These are phyloP conservation scores for Amphipyra berbera DNA, from an alignment of 2,888 invertebrate genomes.

Conservation along the genomic window DNA sequence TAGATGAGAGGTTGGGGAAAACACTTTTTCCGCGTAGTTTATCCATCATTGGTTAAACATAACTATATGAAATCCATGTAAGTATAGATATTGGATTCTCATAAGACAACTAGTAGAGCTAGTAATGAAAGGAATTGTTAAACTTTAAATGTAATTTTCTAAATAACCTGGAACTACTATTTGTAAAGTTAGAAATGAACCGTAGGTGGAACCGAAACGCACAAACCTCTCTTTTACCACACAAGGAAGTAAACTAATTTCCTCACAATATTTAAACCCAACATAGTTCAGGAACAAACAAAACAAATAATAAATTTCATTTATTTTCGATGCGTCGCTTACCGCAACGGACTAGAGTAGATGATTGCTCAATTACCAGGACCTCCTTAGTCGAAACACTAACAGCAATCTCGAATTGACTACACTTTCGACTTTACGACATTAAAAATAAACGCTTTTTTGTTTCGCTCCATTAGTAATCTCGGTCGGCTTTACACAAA, in stretches of 20 bases:
- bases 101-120: too few relatives aligned
- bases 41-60: too few relatives aligned
- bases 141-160: too few relatives aligned
- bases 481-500: slow-evolving; percentile 86
- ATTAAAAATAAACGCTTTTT: slow-evolving; percentile 78
- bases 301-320: slow-evolving; percentile 86
- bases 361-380: slow-evolving; percentile 90
- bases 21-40: not conserved
- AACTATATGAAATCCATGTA: too few relatives aligned
- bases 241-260: slow-evolving; percentile 60
- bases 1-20: slow-evolving; percentile 16
- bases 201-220: too few relatives aligned
- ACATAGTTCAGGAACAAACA: slow-evolving; percentile 71
- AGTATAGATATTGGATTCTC: too few relatives aligned
- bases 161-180: too few relatives aligned
- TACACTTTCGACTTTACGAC: slow-evolving; percentile 80
- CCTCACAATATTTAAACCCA: slow-evolving; percentile 66
- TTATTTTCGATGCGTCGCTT: slow-evolving; percentile 86
- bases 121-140: too few relatives aligned
- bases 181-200: too few relatives aligned
- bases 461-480: slow-evolving; percentile 74
- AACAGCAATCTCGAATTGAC: slow-evolving; percentile 69
- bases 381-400: slow-evolving; percentile 88
- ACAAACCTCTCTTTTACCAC: not conserved
- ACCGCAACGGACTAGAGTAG: slow-evolving; percentile 88